Conservation (phyloP, 2,888 invertebrate species). For the Chironomus riparius region DNA sequence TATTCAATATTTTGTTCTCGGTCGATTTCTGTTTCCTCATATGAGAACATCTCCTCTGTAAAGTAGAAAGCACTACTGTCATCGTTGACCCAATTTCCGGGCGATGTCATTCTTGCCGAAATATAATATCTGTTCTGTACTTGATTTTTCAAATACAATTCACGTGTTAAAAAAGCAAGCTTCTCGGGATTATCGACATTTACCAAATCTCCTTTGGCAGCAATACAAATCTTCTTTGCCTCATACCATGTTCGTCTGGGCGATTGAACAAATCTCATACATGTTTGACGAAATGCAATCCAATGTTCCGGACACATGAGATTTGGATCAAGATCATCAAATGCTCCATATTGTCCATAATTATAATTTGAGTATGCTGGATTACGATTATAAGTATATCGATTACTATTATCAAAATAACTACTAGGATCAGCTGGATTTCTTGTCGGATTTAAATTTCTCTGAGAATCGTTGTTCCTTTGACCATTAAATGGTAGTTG, state of each 20-base stretch:
- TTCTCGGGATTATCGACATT: slow-evolving; percentile 75
- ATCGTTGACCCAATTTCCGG: slow-evolving; percentile 74
- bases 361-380: neutral
- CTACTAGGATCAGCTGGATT: slow-evolving; percentile 2
- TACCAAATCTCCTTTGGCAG: slow-evolving; percentile 69
- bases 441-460: neutral
- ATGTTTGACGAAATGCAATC: slow-evolving; percentile 67
- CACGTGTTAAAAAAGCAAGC: slow-evolving; percentile 75
- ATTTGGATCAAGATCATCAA: slow-evolving; percentile 35
- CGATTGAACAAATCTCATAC: slow-evolving; percentile 84
- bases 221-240: slow-evolving; percentile 74
- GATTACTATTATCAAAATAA: slow-evolving; percentile 18
- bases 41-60: slow-evolving; percentile 74
- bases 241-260: slow-evolving; percentile 71
- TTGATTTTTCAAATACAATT: slow-evolving; percentile 73
- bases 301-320: slow-evolving; percentile 74
- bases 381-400: slow-evolving; percentile 10
- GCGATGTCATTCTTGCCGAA: slow-evolving; percentile 64
- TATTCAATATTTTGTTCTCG: slow-evolving; percentile 19
- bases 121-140: slow-evolving; percentile 82
- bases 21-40: slow-evolving; percentile 47
- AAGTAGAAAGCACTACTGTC: slow-evolving; percentile 71
- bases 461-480: neutral
- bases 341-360: neutral
- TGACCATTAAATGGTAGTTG: neutral